phyloP scores from a whole-genome alignment of 2,888 invertebrate species.

The Melinaea marsaeus region DNA sequence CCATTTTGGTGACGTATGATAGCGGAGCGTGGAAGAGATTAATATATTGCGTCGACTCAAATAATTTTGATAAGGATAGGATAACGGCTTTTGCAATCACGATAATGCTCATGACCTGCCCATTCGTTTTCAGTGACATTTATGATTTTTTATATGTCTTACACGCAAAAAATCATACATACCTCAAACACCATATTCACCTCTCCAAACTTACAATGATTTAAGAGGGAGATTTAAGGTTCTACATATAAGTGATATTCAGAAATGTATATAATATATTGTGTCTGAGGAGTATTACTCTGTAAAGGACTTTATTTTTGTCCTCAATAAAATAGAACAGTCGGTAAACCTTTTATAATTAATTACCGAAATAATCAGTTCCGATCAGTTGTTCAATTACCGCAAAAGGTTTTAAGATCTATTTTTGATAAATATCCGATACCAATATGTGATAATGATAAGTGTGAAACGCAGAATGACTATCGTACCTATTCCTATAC shows the following conservation, averaged over 20 bases:
- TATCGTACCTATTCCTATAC: no score
- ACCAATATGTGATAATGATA: conserved; percentile 5
- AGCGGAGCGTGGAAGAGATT: no score
- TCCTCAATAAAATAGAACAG: not conserved
- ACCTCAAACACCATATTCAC: no score
- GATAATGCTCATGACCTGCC: no score
- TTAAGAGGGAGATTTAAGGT: not conserved
- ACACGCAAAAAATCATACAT: no score
- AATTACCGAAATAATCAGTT: not conserved
- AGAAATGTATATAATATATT: not conserved
- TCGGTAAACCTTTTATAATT: not conserved
- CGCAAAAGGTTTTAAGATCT: conserved; percentile 2
- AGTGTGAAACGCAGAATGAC: not conserved
- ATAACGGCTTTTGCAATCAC: no score
- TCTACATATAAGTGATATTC: not conserved
- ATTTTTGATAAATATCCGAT: conserved; percentile 2
- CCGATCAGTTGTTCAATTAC: not conserved
- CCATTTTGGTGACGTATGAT: no score
- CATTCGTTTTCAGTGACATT: no score
- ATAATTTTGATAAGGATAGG: no score
- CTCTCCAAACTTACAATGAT: no score
- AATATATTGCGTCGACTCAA: no score
- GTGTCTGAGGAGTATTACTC: not conserved
- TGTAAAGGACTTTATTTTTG: not conserved
- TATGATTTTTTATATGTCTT: no score